A percentile compares a stretch with the other conserved stretches of the same genome.
Conservation (phyloP, 2,888 invertebrate species). For the Luperina testacea region DNA sequence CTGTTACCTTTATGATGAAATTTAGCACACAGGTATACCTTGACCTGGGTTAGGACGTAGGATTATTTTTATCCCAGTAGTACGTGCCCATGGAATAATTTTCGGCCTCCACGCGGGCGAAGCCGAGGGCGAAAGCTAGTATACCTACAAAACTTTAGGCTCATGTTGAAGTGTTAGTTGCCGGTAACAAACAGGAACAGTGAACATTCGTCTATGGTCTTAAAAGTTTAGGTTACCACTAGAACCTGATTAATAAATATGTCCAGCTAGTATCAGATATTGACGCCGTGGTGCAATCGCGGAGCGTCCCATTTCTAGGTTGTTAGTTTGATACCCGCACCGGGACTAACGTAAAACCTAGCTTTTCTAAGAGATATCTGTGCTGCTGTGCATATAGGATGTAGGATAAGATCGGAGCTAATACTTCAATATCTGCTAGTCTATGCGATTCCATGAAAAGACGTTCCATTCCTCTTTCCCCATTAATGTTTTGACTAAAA, state of each 20-base stretch:
- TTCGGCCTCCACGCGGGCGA: background rate
- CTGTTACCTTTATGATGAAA: background rate
- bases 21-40: background rate
- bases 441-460: background rate
- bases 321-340: slow-evolving; percentile 17
- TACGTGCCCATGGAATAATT: background rate
- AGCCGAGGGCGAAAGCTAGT: background rate
- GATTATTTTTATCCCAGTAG: background rate
- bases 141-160: background rate
- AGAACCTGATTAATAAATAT: slow-evolving; percentile 21
- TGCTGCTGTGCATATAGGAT: background rate
- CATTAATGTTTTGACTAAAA: background rate
- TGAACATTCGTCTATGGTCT: background rate
- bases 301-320: slow-evolving; percentile 21
- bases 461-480: background rate
- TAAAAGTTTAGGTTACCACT: background rate
- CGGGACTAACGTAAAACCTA: slow-evolving; percentile 1
- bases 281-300: slow-evolving; percentile 21
- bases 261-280: background rate
- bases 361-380: background rate
- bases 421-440: background rate
- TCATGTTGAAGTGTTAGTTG: too few species aligned
- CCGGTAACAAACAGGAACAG: background rate
- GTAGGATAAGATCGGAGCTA: background rate
- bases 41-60: background rate